Conservation (phyloP, 23 tunicate species). For the Pegea sp. region DNA sequence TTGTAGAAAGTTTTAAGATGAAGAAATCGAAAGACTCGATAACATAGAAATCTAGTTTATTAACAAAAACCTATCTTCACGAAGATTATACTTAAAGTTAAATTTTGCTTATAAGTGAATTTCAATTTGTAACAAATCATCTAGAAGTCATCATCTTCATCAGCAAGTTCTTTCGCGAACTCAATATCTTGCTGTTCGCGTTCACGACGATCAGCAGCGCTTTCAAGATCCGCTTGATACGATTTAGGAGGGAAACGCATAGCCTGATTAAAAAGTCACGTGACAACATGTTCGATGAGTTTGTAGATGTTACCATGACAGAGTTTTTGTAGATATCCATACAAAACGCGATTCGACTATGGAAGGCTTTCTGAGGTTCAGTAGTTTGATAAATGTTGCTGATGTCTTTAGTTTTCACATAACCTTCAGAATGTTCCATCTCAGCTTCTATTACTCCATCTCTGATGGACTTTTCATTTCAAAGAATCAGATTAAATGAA, state of each 20-base stretch:
- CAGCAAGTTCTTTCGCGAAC: constrained; percentile 95
- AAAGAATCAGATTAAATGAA: not conserved
- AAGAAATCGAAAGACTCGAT: too few relatives aligned
- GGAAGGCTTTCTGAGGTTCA: constrained; percentile 92
- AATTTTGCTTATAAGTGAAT: not conserved
- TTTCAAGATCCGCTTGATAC: constrained; percentile 73
- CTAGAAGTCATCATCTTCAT: constrained; percentile 75
- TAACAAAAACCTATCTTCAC: too few relatives aligned
- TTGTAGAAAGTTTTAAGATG: too few relatives aligned
- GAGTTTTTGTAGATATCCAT: constrained; percentile 68
- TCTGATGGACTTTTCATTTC: constrained; percentile 11
- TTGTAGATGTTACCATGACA: constrained; percentile 31
- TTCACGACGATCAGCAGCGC: constrained; percentile 81
- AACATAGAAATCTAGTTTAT: too few relatives aligned
- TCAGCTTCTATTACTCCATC: constrained; percentile 98
- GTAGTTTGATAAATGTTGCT: constrained; percentile 60
- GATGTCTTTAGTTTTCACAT: constrained; percentile 60
- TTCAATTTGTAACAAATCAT: not conserved
- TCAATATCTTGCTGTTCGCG: constrained; percentile 87
- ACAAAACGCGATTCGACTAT: constrained; percentile 70
- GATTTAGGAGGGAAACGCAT: constrained; percentile 95
- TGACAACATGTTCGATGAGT: not conserved
- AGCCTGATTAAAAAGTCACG: constrained; percentile 13
- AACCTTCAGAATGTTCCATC: constrained; percentile 70
- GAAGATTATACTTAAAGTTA: not conserved